Base-by-base conservation (phyloP, 92 coral and sea anemone species). In the Heteractis magnifica region DNA sequence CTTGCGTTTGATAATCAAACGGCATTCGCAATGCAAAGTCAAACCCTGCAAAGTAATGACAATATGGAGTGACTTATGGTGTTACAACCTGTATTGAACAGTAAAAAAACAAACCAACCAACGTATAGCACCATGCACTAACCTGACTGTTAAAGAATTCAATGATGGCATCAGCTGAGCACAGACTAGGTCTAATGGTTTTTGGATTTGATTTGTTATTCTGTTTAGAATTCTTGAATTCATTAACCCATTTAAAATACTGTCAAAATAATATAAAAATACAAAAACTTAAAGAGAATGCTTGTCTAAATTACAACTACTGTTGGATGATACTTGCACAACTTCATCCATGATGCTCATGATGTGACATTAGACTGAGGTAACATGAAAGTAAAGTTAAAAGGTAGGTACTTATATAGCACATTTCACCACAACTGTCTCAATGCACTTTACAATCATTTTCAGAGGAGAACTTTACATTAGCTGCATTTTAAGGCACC, bases 221-320 rank as follows among this genome's bases (percentile, higher is more conserved):
- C 78, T 65, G 79, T 49, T 76, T 44, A 19, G 65, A 65, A 9
- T 94, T 50, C 73, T 90, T 95, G 75, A 79, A 90, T 83, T 97
- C 95, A 86, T 97, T 94, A 6, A 93, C 99, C 99, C 99, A 97
- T 80, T 94, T 91, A 86, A 97, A 97, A 77, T 92, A 88, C 99
- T 95, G 76, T 0, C n/a, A 76, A 51, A 82, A 58, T 3, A 80
- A 9, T 19, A 21, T 65, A 13, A 77, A 51, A 10, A 49, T 55
- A 19, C 60, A 48, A 51, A n/a, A 53, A 58, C 7, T 9, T 41
- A 65, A 6, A 62, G n/a, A 12, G 6, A 62, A 18, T 4, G 70
- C 14, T 13, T 55, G 59, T 55, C 10, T 55, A 8, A 13, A 34
- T 34, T 2, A 34, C 3, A 2, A 34, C 44, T 34, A 34, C 3